Evolutionary conservation across 2,113 vertebrate genomes (phyloP), one percentile per base, ranked within the genome.

Genomic region (Loxodonta africana): DNA sequence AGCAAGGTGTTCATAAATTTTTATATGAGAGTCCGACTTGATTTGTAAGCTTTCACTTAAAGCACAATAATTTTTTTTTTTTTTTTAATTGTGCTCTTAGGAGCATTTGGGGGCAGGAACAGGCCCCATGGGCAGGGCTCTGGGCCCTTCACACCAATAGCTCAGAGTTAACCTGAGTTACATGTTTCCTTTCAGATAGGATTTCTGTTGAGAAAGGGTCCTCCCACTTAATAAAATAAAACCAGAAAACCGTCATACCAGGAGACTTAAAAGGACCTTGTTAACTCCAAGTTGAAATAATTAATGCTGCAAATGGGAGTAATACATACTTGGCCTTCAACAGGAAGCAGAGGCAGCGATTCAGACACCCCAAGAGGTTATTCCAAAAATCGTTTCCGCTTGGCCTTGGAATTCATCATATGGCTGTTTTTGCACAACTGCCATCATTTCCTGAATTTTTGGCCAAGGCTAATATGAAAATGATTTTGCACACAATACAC

Each of bases 321-420:
- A 4, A 4, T 10, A 2, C 73, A 28, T 18, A 0, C 81, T 3
- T 0, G 2, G 33, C 48, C 18, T 3, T 46, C 12, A 1, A 14
- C 4, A 1, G 69, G 28, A 28, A 69, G n/a, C 76, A 48, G 8
- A 20, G 37, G 46, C 17, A 0, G 10, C 17, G 44, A 48, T 63
- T 71, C 81, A 63, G 26, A 92, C 17, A n/a, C 11, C 8, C n/a
- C 12, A 14, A 23, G 23, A 51, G 17, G 33, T 71, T 21, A 18
- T 30, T 41, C 76, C 44, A 28, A 25, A 30, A 1, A n/a, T 8
- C 53, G 1, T 62, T 41, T 83, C 76, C 67, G n/a, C 51, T 53
- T 25, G 33, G 48, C 71, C 6, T 0, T 28, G n/a, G 94, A 63
- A 69, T 44, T 76, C 11, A 2, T 67, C 60, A 11, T 2, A 3